Percentiles rank a stretch among this genome's conserved stretches.
Evolutionary conservation across 2,888 invertebrate species (phyloP).

Genomic region (Strigamia transsilvanica): DNA sequence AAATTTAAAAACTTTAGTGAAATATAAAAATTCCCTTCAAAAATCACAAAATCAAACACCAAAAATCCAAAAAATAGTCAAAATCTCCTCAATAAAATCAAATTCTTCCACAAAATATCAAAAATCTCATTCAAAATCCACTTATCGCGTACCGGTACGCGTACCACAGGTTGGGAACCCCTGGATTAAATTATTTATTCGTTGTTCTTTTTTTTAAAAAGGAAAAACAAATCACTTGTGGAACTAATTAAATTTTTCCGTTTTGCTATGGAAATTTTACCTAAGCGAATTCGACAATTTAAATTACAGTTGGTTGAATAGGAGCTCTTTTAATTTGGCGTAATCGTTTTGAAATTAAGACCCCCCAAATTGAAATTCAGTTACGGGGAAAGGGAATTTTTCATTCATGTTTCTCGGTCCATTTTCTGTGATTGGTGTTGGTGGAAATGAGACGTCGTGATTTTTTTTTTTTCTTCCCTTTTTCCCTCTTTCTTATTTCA

Average conservation of each 20-base stretch:
- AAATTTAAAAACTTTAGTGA: too few species aligned
- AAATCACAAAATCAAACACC: too few species aligned
- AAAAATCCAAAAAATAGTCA: too few species aligned
- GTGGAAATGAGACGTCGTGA: conserved; percentile 33
- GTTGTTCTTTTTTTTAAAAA: too few species aligned
- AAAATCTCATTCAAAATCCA: too few species aligned
- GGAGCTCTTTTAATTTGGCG: conserved; percentile 33
- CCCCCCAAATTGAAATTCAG: conserved; percentile 37
- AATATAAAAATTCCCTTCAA: too few species aligned
- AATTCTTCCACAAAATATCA: too few species aligned
- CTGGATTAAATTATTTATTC: too few species aligned
- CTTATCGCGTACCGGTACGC: too few species aligned
- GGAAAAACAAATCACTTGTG: neutral
- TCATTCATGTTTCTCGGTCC: conserved; percentile 43
- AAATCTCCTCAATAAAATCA: too few species aligned
- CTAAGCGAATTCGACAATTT: conserved; percentile 26
- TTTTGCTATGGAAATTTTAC: neutral
- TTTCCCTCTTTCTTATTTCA: conserved; percentile 6
- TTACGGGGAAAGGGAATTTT: conserved; percentile 10
- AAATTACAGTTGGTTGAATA: conserved; percentile 23
- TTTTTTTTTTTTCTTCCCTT: neutral
- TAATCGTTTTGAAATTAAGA: conserved; percentile 49
- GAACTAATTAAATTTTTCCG: neutral
- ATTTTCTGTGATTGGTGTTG: conserved; percentile 49
- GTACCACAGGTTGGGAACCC: too few species aligned